These are phyloP conservation scores for Silurus glanis DNA, from an alignment of 2,113 vertebrate genomes.

Conservation along the genomic window DNA sequence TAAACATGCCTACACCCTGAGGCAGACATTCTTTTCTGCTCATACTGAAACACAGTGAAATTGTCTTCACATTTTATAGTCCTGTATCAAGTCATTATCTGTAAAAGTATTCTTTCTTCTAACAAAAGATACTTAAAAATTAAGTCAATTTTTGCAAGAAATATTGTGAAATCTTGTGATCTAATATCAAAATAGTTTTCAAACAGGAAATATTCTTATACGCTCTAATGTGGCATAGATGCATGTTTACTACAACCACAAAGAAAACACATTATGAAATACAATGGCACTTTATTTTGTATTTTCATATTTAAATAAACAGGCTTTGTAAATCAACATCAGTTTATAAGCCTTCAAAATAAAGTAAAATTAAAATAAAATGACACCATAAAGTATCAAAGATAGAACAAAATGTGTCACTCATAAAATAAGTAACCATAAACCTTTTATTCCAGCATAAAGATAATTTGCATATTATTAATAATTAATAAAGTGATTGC, in stretches of 20 bases:
- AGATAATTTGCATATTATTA: neutral
- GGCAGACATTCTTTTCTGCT: conserved; percentile 43
- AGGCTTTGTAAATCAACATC: neutral
- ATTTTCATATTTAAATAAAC: neutral
- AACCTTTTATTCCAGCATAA: neutral
- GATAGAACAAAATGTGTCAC: neutral
- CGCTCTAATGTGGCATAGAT: neutral
- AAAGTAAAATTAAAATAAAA: neutral
- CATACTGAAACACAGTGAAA: neutral
- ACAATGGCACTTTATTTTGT: neutral
- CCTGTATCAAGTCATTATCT: neutral
- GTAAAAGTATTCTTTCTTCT: neutral
- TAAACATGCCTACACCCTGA: neutral
- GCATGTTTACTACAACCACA: neutral
- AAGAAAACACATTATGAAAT: neutral
- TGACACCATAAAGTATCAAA: neutral
- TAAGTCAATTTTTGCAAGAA: no score
- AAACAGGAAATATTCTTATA: neutral
- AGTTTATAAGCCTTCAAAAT: neutral
- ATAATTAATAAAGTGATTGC: neutral
- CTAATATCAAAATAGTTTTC: neutral
- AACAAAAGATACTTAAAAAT: no score
- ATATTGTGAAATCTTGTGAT: neutral
- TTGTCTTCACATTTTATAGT: neutral
- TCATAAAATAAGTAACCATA: neutral